phyloP scores from a whole-genome alignment of 2,113 vertebrate species.

The Neotoma lepida region DNA sequence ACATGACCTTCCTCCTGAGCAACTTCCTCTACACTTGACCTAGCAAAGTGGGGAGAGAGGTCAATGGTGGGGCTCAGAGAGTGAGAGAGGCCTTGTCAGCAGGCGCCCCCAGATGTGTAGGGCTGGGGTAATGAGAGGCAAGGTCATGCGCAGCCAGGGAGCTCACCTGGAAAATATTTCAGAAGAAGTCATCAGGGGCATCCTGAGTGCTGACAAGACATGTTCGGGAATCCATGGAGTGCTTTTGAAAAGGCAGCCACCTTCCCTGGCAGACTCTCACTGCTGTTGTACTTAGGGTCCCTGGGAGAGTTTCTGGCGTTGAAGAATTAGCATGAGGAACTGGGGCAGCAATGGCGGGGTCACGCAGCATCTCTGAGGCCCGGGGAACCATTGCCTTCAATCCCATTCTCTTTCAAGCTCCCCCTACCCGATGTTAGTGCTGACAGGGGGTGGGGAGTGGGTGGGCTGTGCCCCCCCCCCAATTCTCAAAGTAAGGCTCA shows the following conservation, averaged over 20 bases:
- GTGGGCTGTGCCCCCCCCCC: accelerated
- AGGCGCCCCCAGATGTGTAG: slow-evolving; percentile 70
- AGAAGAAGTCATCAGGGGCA: slow-evolving; percentile 75
- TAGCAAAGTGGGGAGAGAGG: slow-evolving; percentile 72
- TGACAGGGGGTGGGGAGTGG: neutral
- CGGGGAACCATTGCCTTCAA: neutral
- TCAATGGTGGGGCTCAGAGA: slow-evolving; percentile 73
- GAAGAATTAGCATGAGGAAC: slow-evolving; percentile 37
- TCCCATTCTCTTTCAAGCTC: neutral
- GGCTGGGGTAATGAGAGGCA: slow-evolving; percentile 71
- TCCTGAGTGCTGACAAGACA: slow-evolving; percentile 83
- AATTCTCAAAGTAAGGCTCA: neutral
- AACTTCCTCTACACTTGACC: slow-evolving; percentile 79
- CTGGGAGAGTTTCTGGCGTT: slow-evolving; percentile 56
- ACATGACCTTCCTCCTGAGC: slow-evolving; percentile 73
- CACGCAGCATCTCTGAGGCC: neutral
- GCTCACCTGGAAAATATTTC: slow-evolving; percentile 86
- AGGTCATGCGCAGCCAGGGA: slow-evolving; percentile 56
- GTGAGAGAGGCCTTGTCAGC: slow-evolving; percentile 83
- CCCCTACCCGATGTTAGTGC: neutral
- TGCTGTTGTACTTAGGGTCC: slow-evolving; percentile 26
- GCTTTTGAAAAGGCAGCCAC: slow-evolving; percentile 73
- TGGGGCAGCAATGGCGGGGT: neutral
- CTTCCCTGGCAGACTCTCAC: neutral
- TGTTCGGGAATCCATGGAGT: slow-evolving; percentile 72